phyloP scores from a whole-genome alignment of 2,113 vertebrate species.

The Hirundichthys speculiger region DNA sequence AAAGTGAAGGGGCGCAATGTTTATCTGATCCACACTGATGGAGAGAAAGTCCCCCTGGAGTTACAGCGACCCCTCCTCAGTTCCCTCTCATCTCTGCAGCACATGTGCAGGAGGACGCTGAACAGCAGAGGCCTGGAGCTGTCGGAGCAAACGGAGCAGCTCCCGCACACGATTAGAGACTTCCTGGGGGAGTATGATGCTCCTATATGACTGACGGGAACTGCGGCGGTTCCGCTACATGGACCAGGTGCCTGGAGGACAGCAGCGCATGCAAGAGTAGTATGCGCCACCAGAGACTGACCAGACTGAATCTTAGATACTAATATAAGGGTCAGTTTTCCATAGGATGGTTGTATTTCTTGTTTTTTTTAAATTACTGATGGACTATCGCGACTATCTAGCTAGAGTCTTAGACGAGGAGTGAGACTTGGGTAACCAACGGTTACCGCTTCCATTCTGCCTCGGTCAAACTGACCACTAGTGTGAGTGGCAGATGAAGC shows the following conservation, averaged over 20 bases:
- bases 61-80: conserved; percentile 89
- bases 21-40: conserved; percentile 92
- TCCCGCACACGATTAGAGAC: conserved; percentile 91
- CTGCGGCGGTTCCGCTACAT: conserved; percentile 9
- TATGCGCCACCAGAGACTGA: conserved; percentile 26
- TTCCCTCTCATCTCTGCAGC: conserved; percentile 92
- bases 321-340: conserved; percentile 18
- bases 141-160: conserved; percentile 84
- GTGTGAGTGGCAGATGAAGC: conserved; percentile 42
- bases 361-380: conserved; percentile 14
- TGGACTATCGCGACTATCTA: conserved; percentile 15
- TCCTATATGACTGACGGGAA: conserved; percentile 85
- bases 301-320: conserved; percentile 42
- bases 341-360: conserved; percentile 15
- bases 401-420: conserved; percentile 12
- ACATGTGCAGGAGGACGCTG: conserved; percentile 95
- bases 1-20: conserved; percentile 74
- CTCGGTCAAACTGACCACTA: conserved; percentile 51
- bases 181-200: conserved; percentile 96
- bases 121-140: conserved; percentile 85
- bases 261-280: conserved; percentile 8
- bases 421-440: conserved; percentile 39
- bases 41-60: conserved; percentile 93
- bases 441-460: conserved; percentile 52
- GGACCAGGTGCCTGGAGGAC: conserved; percentile 31